Conservation (phyloP, 1,140 invertebrate species). For the Leucophenga varia region DNA sequence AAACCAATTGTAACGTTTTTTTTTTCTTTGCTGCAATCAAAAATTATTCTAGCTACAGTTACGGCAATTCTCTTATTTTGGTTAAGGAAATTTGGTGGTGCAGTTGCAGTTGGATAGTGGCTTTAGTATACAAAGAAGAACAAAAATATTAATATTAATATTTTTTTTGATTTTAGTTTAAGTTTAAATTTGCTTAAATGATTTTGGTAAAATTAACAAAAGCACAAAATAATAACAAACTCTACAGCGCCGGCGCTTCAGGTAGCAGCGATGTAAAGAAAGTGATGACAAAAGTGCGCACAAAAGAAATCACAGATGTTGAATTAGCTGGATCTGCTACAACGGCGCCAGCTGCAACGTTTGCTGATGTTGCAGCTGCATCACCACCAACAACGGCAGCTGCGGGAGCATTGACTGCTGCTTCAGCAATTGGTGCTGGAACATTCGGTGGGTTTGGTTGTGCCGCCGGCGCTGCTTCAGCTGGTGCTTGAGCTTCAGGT, state of each 20-base stretch:
- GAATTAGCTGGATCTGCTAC: conserved; percentile 55
- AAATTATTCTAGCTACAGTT: too few relatives aligned
- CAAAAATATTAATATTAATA: too few relatives aligned
- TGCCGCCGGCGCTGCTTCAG: conserved; percentile 28
- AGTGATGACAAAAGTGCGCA: conserved; percentile 71
- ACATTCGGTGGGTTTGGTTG: conserved; percentile 19
- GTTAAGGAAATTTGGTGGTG: too few relatives aligned
- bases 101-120: too few relatives aligned
- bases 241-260: conserved; percentile 62
- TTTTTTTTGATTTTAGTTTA: too few relatives aligned
- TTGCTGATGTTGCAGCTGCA: conserved; percentile 18
- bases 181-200: too few relatives aligned
- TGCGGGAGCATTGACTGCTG: neutral
- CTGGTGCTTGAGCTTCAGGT: conserved; percentile 1
- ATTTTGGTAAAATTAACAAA: too few relatives aligned
- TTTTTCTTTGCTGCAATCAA: too few relatives aligned
- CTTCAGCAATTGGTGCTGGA: conserved; percentile 21
- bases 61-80: too few relatives aligned
- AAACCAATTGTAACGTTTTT: too few relatives aligned
- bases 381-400: conserved; percentile 23
- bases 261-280: conserved; percentile 76
- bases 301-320: conserved; percentile 64
- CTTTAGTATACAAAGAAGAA: too few relatives aligned
- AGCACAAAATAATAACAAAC: too few relatives aligned
- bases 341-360: neutral